A percentile compares a stretch with the other conserved stretches of the same genome.
phyloP scores from a whole-genome alignment of 2,888 invertebrate species.

The Diaperis boleti region DNA sequence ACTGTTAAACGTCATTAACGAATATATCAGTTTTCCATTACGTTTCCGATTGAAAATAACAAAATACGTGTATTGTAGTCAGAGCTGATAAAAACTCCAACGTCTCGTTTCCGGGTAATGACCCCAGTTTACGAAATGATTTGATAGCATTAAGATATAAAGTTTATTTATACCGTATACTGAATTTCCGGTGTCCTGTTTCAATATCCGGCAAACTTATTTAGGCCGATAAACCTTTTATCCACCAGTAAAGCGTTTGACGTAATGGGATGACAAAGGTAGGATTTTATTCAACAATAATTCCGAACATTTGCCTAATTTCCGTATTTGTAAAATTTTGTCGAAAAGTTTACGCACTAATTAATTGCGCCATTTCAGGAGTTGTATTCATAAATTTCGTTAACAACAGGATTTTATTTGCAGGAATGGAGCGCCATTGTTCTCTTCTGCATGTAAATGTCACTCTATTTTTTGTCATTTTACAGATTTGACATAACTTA shows the following conservation, averaged over 20 bases:
- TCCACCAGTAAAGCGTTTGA: background rate
- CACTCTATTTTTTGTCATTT: background rate
- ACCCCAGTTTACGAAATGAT: background rate
- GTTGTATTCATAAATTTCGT: background rate
- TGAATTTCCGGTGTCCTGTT: slow-evolving; percentile 12
- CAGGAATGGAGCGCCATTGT: background rate
- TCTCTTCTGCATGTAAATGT: background rate
- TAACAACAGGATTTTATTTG: background rate
- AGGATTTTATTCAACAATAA: background rate
- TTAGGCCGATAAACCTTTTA: slow-evolving; percentile 20
- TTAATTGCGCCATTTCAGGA: too few species aligned
- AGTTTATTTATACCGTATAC: slow-evolving; percentile 6
- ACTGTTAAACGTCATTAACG: too few species aligned
- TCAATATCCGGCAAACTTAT: slow-evolving; percentile 12
- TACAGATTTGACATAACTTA: background rate
- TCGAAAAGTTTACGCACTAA: background rate
- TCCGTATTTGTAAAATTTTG: background rate
- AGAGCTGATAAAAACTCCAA: background rate
- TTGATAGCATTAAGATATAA: background rate
- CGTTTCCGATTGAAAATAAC: background rate
- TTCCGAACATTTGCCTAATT: background rate
- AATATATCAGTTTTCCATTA: too few species aligned
- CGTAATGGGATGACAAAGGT: slow-evolving; percentile 1
- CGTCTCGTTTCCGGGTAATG: background rate
- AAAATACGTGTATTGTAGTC: too few species aligned